phyloP scores from a whole-genome alignment of 2,888 invertebrate species.

The Drosophila histrio region DNA sequence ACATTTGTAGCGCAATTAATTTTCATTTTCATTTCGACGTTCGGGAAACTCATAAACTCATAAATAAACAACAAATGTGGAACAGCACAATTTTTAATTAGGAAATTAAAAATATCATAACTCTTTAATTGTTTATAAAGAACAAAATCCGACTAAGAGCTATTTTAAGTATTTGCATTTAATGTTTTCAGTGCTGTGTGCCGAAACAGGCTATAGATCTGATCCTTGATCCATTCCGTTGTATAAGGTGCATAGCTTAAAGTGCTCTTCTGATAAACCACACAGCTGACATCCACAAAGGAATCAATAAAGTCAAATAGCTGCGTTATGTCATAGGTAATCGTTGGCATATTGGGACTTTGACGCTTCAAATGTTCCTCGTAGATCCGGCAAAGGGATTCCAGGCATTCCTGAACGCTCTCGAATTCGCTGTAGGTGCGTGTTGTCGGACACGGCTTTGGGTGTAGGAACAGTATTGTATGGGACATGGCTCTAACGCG shows the following conservation, averaged over 20 bases:
- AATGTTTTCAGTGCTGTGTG: slow-evolving; percentile 85
- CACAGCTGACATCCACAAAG: slow-evolving; percentile 95
- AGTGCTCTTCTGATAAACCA: slow-evolving; percentile 97
- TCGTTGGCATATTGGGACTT: slow-evolving; percentile 96
- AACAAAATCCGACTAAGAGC: background rate
- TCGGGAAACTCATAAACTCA: slow-evolving; percentile 14
- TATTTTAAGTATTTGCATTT: background rate
- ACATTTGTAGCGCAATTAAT: slow-evolving; percentile 54
- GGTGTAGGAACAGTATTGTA: slow-evolving; percentile 97
- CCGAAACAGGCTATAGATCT: slow-evolving; percentile 96
- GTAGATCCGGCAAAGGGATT: slow-evolving; percentile 99
- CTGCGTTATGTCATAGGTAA: slow-evolving; percentile 98
- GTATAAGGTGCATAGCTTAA: slow-evolving; percentile 98
- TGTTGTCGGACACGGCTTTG: slow-evolving; percentile 95
- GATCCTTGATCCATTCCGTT: slow-evolving; percentile 99
- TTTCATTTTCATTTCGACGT: slow-evolving; percentile 42
- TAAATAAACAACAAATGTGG: slow-evolving; percentile 27
- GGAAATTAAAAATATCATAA: background rate
- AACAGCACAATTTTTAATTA: slow-evolving; percentile 7
- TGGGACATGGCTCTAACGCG: slow-evolving; percentile 87
- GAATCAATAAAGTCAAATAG: slow-evolving; percentile 99
- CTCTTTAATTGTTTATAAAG: background rate
- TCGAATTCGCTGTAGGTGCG: slow-evolving; percentile 99
- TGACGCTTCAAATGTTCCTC: slow-evolving; percentile 98
- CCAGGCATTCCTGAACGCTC: slow-evolving; percentile 97